Base-by-base conservation (phyloP, 2,888 invertebrate genomes). In the Portevinia maculata region DNA sequence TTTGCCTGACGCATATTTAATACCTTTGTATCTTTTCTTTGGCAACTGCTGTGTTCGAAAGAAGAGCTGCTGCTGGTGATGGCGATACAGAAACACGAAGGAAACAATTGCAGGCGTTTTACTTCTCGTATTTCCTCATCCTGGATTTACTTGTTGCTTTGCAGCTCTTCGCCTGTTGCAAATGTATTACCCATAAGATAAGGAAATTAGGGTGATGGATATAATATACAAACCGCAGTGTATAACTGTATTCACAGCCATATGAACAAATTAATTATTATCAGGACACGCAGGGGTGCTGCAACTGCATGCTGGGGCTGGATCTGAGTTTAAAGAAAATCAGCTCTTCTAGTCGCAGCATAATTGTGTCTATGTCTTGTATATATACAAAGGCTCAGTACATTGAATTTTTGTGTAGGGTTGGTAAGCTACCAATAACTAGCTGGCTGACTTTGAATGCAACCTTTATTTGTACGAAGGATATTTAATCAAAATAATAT, bases 21-120 rank as follows among this genome's bases (percentile, higher is more conserved):
- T 69, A 46, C 5, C 21, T 69, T 70, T 69, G 46, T 55, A 39
- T 62, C 34, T 70, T 55, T 64, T 62, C 34, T 44, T 65, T 32
- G 46, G 37, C 52, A 79, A 71, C 78, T 71, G 78, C 64, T 65
- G 53, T 71, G 64, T 11, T 5, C 34, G 9, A 53, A 34, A 37
- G 53, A 34, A 34, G 48, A 24, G 15, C 19, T 7, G 3, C 11
- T 46, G 19, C 44, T 46, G 9, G 9, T 21, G 17, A 5, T 19
- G 17, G 9, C 44, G 44, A n/a, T 46, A 17, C n/a, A 19, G 19
- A 19, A 46, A n/a, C n/a, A n/a, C n/a, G n/a, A 21, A 21, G 39
- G 13, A 39, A 7, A 39, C 15, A 13, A 37, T 37, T 37, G n/a
- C 15, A 7, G 4, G n/a, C 37, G 15, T 39, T 39, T 39, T 7